Conservation (phyloP, 1,140 invertebrate genomes). For the Papilio helenus region DNA sequence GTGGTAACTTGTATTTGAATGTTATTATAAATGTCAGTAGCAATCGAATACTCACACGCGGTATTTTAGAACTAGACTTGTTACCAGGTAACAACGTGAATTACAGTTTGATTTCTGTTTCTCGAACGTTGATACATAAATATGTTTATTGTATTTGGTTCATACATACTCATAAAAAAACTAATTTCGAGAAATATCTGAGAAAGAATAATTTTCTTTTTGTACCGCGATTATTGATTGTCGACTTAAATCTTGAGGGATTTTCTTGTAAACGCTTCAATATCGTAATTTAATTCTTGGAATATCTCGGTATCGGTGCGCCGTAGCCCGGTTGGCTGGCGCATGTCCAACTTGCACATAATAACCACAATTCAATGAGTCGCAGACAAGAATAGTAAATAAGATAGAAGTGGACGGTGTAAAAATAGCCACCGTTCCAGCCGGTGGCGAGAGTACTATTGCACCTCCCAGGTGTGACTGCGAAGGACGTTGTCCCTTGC, state of each 20-base stretch:
- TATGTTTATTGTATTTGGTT: background rate
- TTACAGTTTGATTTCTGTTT: background rate
- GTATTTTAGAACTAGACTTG: background rate
- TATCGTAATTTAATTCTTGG: conserved; percentile 71
- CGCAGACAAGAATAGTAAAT: conserved; percentile 82
- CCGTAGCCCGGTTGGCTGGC: conserved; percentile 72
- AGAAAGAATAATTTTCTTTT: background rate
- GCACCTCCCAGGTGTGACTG: conserved; percentile 72
- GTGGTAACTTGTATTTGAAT: background rate
- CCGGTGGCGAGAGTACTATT: conserved; percentile 70
- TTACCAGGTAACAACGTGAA: background rate
- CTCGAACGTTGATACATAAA: background rate
- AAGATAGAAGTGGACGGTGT: conserved; percentile 78
- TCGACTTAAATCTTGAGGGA: conserved; percentile 59
- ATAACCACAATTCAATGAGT: conserved; percentile 83
- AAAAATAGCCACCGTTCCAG: conserved; percentile 81
- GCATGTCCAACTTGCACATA: conserved; percentile 80
- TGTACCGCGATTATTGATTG: conserved; percentile 46
- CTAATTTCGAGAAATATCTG: background rate
- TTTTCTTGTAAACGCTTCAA: conserved; percentile 65
- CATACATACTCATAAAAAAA: background rate
- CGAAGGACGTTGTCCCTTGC: conserved; percentile 64
- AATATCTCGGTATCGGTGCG: conserved; percentile 77
- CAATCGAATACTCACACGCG: background rate
- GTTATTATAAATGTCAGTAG: background rate